phyloP scores from a whole-genome alignment of 2,797 vertebrate species.

The Chelon labrosus region DNA sequence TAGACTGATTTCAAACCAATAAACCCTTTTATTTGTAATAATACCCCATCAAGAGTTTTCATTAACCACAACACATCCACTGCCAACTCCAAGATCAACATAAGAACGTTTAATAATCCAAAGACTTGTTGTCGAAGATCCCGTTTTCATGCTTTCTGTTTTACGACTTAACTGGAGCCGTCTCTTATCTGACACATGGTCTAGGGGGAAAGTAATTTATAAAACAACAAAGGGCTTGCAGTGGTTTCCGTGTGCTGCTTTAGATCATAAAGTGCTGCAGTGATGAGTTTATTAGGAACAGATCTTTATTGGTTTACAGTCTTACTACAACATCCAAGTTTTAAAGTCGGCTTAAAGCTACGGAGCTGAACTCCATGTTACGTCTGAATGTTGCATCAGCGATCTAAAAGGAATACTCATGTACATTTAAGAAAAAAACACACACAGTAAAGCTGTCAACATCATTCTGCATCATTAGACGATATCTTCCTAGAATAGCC shows the following conservation, averaged over 20 bases:
- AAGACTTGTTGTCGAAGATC: background rate
- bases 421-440: too few species aligned
- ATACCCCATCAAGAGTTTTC: too few species aligned
- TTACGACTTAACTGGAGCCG: constrained; percentile 44
- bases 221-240: constrained; percentile 6
- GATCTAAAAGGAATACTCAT: too few species aligned
- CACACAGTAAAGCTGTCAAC: too few species aligned
- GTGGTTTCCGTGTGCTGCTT: background rate
- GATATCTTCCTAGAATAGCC: too few species aligned
- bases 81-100: too few species aligned
- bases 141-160: background rate
- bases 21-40: too few species aligned
- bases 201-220: constrained; percentile 8
- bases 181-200: constrained; percentile 35
- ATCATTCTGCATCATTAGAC: too few species aligned
- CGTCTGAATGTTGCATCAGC: too few species aligned
- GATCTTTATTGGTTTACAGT: background rate
- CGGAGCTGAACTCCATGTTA: background rate
- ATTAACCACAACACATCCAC: too few species aligned
- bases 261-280: constrained; percentile 14
- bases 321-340: background rate
- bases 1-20: background rate
- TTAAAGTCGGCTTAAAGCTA: background rate
- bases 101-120: too few species aligned
- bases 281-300: background rate